These are phyloP conservation scores for Fulica atra DNA, from an alignment of 2,113 vertebrate species.

Conservation along the genomic window DNA sequence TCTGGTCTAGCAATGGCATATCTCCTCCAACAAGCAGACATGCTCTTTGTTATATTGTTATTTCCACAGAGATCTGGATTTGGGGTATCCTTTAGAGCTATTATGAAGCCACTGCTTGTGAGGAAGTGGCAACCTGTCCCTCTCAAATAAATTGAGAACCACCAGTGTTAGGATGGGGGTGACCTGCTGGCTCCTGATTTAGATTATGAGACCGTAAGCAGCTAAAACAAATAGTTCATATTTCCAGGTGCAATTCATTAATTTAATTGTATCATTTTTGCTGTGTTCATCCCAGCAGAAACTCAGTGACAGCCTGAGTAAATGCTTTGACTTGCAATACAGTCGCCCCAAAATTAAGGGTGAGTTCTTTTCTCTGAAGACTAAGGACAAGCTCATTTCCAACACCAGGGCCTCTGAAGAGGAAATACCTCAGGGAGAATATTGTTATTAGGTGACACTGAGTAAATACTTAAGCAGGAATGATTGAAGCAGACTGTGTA, in stretches of 20 bases:
- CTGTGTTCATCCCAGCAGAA: neutral
- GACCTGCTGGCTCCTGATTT: neutral
- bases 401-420: neutral
- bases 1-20: neutral
- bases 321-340: neutral
- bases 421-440: conserved; percentile 28
- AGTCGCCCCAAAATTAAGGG: neutral
- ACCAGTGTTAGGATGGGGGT: neutral
- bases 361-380: neutral
- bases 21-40: neutral
- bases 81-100: neutral
- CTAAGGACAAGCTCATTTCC: neutral
- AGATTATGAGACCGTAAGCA: neutral
- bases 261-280: neutral
- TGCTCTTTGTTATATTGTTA: neutral
- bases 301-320: neutral
- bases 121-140: neutral
- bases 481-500: conserved; percentile 28
- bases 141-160: neutral
- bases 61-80: neutral
- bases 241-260: neutral
- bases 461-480: conserved; percentile 46
- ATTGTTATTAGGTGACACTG: conserved; percentile 38
- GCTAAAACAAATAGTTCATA: neutral
- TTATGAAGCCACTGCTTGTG: neutral